Percentiles rank a stretch among this genome's conserved stretches.
phyloP scores from a whole-genome alignment of 2,888 invertebrate species.

The Orchestes rusci region DNA sequence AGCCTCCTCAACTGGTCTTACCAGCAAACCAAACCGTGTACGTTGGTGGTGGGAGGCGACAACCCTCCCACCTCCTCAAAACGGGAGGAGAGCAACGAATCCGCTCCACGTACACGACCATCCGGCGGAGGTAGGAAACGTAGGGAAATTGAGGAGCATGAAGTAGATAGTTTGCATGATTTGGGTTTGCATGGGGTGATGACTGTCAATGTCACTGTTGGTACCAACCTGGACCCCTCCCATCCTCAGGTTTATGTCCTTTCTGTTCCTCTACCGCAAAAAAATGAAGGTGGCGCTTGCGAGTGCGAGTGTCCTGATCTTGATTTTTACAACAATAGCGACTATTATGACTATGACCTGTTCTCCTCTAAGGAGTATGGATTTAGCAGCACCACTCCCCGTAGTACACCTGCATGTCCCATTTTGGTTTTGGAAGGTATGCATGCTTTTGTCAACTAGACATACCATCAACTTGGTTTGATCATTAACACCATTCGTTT shows the following conservation, averaged over 20 bases:
- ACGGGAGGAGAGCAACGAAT: too few species aligned
- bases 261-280: conserved; percentile 67
- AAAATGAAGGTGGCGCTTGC: conserved; percentile 54
- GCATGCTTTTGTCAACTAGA: background rate
- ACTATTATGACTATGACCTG: conserved; percentile 30
- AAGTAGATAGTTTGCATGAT: too few species aligned
- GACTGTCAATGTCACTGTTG: conserved; percentile 80
- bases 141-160: conserved; percentile 63
- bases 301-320: conserved; percentile 68
- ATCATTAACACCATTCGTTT: conserved; percentile 5
- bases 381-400: too few species aligned
- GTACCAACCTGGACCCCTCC: conserved; percentile 56
- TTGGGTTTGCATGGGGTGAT: too few species aligned
- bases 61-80: conserved; percentile 62
- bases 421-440: conserved; percentile 85
- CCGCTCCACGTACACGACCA: conserved; percentile 61
- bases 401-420: conserved; percentile 61
- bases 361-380: conserved; percentile 18
- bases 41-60: conserved; percentile 77
- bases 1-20: conserved; percentile 81
- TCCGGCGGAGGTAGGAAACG: conserved; percentile 57
- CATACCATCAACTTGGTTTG: background rate
- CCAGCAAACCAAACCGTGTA: conserved; percentile 75
- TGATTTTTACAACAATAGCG: conserved; percentile 40
- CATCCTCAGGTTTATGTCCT: conserved; percentile 65